A percentile compares a stretch with the other conserved stretches of the same genome.
phyloP scores from a whole-genome alignment of 2,113 vertebrate genomes.

The Syngnathus scovelli region DNA sequence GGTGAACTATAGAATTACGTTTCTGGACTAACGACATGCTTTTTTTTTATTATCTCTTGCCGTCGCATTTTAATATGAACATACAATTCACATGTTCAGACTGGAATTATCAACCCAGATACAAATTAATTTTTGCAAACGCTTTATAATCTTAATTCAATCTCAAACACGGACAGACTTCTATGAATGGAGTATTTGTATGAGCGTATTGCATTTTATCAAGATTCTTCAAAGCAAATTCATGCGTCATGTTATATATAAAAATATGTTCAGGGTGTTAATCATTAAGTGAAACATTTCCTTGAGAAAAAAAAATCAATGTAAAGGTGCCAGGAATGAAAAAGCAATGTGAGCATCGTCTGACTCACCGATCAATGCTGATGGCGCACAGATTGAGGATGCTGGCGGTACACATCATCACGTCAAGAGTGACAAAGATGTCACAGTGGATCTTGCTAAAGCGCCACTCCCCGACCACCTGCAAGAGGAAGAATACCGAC shows the following conservation, averaged over 20 bases:
- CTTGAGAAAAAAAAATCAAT: slow-evolving; percentile 36
- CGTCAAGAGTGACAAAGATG: slow-evolving; percentile 96
- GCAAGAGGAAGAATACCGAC: slow-evolving; percentile 42
- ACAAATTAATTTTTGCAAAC: background rate
- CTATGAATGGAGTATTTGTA: background rate
- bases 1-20: background rate
- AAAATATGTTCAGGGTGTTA: slow-evolving; percentile 3
- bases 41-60: background rate
- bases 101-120: background rate
- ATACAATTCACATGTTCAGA: background rate
- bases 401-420: slow-evolving; percentile 99
- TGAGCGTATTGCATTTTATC: too few relatives aligned
- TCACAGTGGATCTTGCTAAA: slow-evolving; percentile 98
- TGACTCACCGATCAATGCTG: slow-evolving; percentile 95
- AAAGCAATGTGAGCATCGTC: slow-evolving; percentile 20
- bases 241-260: too few relatives aligned
- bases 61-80: background rate
- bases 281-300: slow-evolving; percentile 32
- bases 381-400: slow-evolving; percentile 99
- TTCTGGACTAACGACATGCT: background rate
- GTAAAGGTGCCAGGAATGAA: slow-evolving; percentile 16
- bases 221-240: too few relatives aligned
- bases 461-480: slow-evolving; percentile 97
- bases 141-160: background rate
- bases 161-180: background rate